Evolutionary conservation across 2,888 invertebrate species (phyloP).

Genomic region (Drosophila lacicola): DNA sequence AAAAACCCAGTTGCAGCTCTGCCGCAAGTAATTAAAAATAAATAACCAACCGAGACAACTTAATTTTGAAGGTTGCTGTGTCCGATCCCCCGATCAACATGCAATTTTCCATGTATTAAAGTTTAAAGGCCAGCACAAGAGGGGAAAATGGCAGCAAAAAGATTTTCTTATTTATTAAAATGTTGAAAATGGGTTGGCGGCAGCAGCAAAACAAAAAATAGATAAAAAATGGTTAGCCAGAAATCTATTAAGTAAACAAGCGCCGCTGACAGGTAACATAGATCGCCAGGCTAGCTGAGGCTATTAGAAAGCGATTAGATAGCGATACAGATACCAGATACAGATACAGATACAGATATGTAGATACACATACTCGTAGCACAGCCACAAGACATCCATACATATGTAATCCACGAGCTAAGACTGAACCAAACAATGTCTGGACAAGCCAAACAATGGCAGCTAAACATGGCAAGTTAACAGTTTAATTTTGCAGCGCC

Average conservation of each 20-base stretch:
- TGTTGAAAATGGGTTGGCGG: constrained; percentile 65
- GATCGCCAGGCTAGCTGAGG: constrained; percentile 71
- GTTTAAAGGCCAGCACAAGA: constrained; percentile 69
- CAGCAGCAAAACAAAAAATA: constrained; percentile 17
- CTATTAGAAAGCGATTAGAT: constrained; percentile 81
- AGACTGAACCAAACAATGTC: constrained; percentile 58
- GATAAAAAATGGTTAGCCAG: constrained; percentile 43
- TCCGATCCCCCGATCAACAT: constrained; percentile 58
- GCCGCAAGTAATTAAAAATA: constrained; percentile 65
- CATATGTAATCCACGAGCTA: constrained; percentile 73
- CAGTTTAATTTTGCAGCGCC: constrained; percentile 74
- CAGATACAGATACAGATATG: constrained; percentile 53
- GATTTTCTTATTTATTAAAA: constrained; percentile 81
- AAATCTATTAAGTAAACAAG: constrained; percentile 80
- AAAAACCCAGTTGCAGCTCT: constrained; percentile 6
- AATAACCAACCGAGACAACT: constrained; percentile 66
- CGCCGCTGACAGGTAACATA: constrained; percentile 75
- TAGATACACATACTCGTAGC: constrained; percentile 26
- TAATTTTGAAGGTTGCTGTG: constrained; percentile 75
- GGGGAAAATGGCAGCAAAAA: constrained; percentile 52
- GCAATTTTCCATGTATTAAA: constrained; percentile 70
- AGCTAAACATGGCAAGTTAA: constrained; percentile 82
- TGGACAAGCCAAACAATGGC: constrained; percentile 74
- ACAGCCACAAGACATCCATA: constrained; percentile 35
- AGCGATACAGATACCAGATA: constrained; percentile 76